These are phyloP conservation scores for Myiotriccus ornatus DNA, from an alignment of 2,797 vertebrate species.

Conservation along the genomic window DNA sequence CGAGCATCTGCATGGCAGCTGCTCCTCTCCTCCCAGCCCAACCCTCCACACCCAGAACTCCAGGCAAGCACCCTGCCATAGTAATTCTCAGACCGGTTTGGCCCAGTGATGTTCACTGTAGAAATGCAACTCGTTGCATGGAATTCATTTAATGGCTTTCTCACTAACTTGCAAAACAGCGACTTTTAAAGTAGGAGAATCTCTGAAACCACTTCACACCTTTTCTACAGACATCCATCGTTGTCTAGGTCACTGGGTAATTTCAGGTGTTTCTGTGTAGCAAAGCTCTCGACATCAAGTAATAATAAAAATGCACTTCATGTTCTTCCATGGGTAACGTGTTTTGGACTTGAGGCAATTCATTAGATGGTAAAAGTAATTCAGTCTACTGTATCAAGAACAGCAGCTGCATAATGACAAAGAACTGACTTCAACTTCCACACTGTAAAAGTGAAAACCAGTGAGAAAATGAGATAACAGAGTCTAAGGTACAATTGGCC, in stretches of 20 bases:
- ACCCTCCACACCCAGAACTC: neutral
- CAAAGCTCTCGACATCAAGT: neutral
- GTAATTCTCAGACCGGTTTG: neutral
- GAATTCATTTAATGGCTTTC: neutral
- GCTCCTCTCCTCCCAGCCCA: neutral
- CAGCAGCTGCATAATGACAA: neutral
- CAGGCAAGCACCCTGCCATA: neutral
- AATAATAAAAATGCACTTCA: neutral
- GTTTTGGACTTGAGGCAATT: neutral
- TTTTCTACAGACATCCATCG: neutral
- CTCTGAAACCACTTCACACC: neutral
- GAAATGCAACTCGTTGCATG: neutral
- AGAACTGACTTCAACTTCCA: neutral
- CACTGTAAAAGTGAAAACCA: neutral
- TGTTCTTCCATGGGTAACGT: neutral
- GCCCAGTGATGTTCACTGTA: neutral
- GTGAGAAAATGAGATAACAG: neutral
- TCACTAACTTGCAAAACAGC: neutral
- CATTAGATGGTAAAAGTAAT: neutral
- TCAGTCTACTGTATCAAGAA: neutral
- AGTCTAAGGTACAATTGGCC: neutral
- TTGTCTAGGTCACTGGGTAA: neutral
- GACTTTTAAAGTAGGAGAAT: neutral
- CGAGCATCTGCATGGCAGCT: neutral
- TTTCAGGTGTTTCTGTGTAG: neutral